Base-by-base conservation (phyloP, 2,888 invertebrate species). In the Morpho achilles region DNA sequence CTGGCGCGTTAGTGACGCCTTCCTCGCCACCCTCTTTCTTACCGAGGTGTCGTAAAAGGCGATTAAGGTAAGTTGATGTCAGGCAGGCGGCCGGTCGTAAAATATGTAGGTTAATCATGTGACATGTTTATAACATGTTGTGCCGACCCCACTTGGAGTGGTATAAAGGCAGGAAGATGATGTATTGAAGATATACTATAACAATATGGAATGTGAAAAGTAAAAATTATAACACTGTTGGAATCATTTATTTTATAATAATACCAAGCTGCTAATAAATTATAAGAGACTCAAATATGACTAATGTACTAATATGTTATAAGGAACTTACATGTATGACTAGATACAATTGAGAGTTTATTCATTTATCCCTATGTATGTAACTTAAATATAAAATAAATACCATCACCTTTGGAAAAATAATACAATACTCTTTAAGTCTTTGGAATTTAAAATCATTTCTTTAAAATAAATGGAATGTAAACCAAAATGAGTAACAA, bases 271-370 rank as follows among this genome's bases (percentile, higher is more conserved):
- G n/a, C 22, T 10, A 46, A 45, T 46, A 9, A 46, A 53, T 8
- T 43, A 40, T 42, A 41, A 40, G 22, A 44, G 44, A 52, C n/a
- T 44, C n/a, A 8, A 39, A 53, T 44, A 7, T 47, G 22, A 40
- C 41, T 53, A 22, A 44, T 10, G 9, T 42, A 42, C 40, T 7
- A 43, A 43, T 43, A 9, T n/a, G 43, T 9, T 9, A 16, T 53
- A 61, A 61, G 61, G 61, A 61, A 59, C 59, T 61, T 50, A 59
- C 46, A 47, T 50, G 42, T 46, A 53, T 61, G 61, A 61, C 59
- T 59, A 59, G 61, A 61, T 56, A 41, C 40, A 7, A 53, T 41
- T 53, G 52, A 52, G 51, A 53, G 46, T 41, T 40, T 16, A 47
- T 44, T 46, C 46, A 10, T 10, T 46, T 53, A 22, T 53, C 40